Base-by-base conservation (phyloP, 2,797 vertebrate genomes). In the Anguilla anguilla region DNA sequence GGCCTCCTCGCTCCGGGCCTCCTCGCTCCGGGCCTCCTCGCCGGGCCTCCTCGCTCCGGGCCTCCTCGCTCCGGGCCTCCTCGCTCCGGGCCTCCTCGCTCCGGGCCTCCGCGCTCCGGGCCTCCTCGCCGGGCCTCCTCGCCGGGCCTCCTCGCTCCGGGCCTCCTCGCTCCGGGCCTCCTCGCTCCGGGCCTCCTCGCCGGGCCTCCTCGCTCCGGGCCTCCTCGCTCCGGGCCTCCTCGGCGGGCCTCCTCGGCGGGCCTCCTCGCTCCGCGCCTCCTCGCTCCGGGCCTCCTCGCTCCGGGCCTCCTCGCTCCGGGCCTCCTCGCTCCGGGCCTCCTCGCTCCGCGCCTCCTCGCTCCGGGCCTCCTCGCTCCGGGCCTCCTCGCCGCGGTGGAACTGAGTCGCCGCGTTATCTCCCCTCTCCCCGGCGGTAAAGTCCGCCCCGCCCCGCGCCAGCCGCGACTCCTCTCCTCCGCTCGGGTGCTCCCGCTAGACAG, bases 361-460 rank as follows among this genome's bases (percentile, higher is more conserved):
- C 49, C 49, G 6, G 49, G 49, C 2, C 2, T 2, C 90, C 91
- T 88, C 91, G n/a, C n/a, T 35, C 35, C 85, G 89, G 92, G 90
- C 91, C 91, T 77, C 87, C 89, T 90, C 87, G 87, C 93, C 92
- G 93, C 93, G 90, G 92, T 93, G 91, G 95, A 94, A 95, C 92
- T 93, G 93, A 95, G 92, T 95, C 94, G 91, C 92, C 93, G 90
- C 93, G 93, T 96, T 94, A 95, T 95, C 94, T 94, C 88, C 91
- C 92, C 91, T 91, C 93, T 94, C 93, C 90, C 92, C 92, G 91
- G 93, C 92, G 91, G 59, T 92, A 83, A 94, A 92, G 91, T 94
- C 92, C 90, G 22, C 83, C 28, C 84, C 49, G 43, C 35, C 28
- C 84, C 49, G 43, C 35, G 49, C 35, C 31, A 1, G 35, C 83